Base-by-base conservation (phyloP, 1,140 invertebrate genomes). In the Bombus picipes region DNA sequence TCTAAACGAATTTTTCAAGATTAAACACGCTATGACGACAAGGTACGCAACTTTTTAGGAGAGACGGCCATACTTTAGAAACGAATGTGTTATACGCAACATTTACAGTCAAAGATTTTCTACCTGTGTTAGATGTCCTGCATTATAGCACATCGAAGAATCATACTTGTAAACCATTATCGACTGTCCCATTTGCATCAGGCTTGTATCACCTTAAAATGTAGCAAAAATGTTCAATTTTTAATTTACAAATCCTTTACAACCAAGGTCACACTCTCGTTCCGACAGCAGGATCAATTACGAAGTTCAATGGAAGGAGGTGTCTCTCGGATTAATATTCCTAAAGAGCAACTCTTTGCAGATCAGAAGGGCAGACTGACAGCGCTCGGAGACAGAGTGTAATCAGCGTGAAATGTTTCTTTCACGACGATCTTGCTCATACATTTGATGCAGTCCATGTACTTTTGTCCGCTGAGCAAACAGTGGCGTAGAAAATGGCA, bases 361-460 rank as follows among this genome's bases (percentile, higher is more conserved):
- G 87, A 68, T 79, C 47, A 71, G 59, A 76, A 83, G 76, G 68
- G 80, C 39, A 62, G 66, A 65, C 65, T 62, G 80, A 79, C 78
- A 57, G 66, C 41, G 66, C 80, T 76, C 62, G 78, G 81, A 81
- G 84, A 87, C 80, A 73, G 77, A 84, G 88, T 87, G 88, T 92
- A 92, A 92, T 92, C 87, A 92, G 85, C 82, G 78, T 90, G 87
- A 92, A 92, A 92, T 91, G 88, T 91, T 90, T 81, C 85, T 89
- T 88, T 90, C 82, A 88, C 78, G 82, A 88, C 82, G 88, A 91
- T 85, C 82, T 85, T 87, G 81, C 81, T 81, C 83, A 62, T 86
- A 78, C 87, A 86, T 86, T 85, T 85, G 80, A 90, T 86, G 81
- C 53, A 73, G 71, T 73, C 74, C 73, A 47, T 83, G 57, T 37